Base-by-base conservation (phyloP, 1,140 invertebrate genomes). In the Antheraea pernyi region DNA sequence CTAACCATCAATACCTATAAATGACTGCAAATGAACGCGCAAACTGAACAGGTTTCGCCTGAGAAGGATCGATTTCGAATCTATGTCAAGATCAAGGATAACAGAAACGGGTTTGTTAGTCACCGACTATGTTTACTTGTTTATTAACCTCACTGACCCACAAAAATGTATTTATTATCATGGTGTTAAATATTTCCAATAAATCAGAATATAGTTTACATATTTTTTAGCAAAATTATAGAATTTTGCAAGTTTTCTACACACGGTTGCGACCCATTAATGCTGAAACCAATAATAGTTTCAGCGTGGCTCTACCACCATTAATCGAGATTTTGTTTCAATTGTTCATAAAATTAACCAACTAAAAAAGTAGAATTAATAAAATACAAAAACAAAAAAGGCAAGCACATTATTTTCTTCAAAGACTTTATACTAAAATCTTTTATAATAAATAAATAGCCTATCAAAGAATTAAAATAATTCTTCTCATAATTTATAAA, bases 11-110 rank as follows among this genome's bases (percentile, higher is more conserved):
- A 69, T 71, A 76, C 74, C 63, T 69, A 77, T 74, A 83, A 75
- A 66, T 71, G 58, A 76, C 81, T 75, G 74, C 78, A 79, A 80
- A 79, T 80, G 65, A 75, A 69, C 72, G 60, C 62, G 71, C 65
- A 59, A 65, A 76, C 18, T 66, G 75, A 88, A 89, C 85, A 81
- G 83, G 87, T 89, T 89, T 84, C 62, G 58, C 16, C 58, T 19
- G 68, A 77, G 72, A 85, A 85, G 84, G 84, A 87, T 86, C 83
- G 82, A 82, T 81, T 83, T 80, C 48, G 67, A 78, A 89, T 85
- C 83, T 86, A 79, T 88, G 87, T 89, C 87, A 89, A 88, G 85
- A 88, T 88, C 87, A 86, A 88, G 84, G 85, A 83, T 75, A 76
- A 69, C 46, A 69, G 67, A 85, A 53, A 80, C 81, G 73, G 67